Conservation (phyloP, 2,888 invertebrate genomes). For the Agrochola lychnidis region DNA sequence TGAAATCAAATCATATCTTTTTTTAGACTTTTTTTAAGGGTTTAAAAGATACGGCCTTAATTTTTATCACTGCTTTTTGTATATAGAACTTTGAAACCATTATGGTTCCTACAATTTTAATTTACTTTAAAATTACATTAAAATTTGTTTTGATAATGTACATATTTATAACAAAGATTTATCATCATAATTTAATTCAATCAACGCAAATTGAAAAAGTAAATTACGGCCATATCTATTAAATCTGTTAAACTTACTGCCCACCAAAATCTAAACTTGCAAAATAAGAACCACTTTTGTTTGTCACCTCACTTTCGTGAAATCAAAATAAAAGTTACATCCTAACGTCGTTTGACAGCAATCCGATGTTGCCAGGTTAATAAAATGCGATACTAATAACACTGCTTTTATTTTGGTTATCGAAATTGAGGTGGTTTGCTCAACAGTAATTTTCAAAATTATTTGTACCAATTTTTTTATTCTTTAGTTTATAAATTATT, state of each 20-base stretch:
- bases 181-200: background rate
- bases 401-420: constrained; percentile 20
- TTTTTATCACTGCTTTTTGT: constrained; percentile 15
- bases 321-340: constrained; percentile 17
- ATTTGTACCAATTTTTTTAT: constrained; percentile 65
- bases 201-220: background rate
- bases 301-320: constrained; percentile 58
- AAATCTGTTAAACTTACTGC: constrained; percentile 61
- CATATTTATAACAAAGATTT: constrained; percentile 16
- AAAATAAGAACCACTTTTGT: constrained; percentile 50
- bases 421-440: constrained; percentile 65
- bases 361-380: background rate
- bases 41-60: constrained; percentile 57
- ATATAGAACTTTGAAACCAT: constrained; percentile 20
- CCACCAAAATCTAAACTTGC: constrained; percentile 70
- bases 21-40: constrained; percentile 57
- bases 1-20: constrained; percentile 57
- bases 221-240: constrained; percentile 48
- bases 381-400: no score
- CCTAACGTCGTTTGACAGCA: background rate
- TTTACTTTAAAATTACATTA: constrained; percentile 13
- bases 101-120: constrained; percentile 6
- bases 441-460: constrained; percentile 58
- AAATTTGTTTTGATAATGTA: constrained; percentile 9
- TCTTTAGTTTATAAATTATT: constrained; percentile 29